Evolutionary conservation across 2,113 vertebrate genomes (phyloP), one percentile per base, ranked within the genome.

Genomic region (Myotis lucifugus): DNA sequence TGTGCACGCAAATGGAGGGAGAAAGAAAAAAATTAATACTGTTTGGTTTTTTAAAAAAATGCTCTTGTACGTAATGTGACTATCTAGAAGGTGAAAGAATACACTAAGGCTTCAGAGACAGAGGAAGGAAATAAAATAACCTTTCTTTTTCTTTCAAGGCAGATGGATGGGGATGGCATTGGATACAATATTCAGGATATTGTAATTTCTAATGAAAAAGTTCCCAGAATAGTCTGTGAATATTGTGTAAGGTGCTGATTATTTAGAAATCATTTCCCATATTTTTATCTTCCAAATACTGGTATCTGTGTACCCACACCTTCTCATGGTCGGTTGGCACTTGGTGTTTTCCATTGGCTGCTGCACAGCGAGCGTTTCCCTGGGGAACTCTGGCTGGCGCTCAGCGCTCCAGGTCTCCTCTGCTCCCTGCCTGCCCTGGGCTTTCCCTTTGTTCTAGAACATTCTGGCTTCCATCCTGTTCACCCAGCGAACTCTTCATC

Each of bases 181-280:
- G 69, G 6, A 17, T 76, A 87, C 6, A n/a, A 18, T 91, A 91
- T 78, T 90, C 48, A 95, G 74, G 13, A 52, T 69, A 77, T 56
- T 69, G n/a, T 74, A 74, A 32, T 84, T 95, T 94, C 76, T 82
- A 84, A 81, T 73, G 52, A 77, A 92, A 87, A 56, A 25, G 14
- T 69, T 92, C 56, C 32, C 19, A 93, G 56, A 90, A 56, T 76
- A 72, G 34, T 66, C 1, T 91, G 40, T 79, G 50, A 84, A 54
- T 90, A 52, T 32, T 70, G 0, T 85, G 34, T 70, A 34, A 90
- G 52, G 19, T 95, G n/a, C 87, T 83, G 52, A 69, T 86, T 84
- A 90, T 50, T 79, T 92, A 76, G 19, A 12, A 92, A 23, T 29
- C 8, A 34, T 70, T 82, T 93, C 50, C 66, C 1, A 0, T 72